Percentiles rank a stretch among this genome's conserved stretches.
These are phyloP conservation scores for Lytechinus variegatus DNA, from an alignment of 35 echinoderm and acorn worm genomes.

Conservation along the genomic window DNA sequence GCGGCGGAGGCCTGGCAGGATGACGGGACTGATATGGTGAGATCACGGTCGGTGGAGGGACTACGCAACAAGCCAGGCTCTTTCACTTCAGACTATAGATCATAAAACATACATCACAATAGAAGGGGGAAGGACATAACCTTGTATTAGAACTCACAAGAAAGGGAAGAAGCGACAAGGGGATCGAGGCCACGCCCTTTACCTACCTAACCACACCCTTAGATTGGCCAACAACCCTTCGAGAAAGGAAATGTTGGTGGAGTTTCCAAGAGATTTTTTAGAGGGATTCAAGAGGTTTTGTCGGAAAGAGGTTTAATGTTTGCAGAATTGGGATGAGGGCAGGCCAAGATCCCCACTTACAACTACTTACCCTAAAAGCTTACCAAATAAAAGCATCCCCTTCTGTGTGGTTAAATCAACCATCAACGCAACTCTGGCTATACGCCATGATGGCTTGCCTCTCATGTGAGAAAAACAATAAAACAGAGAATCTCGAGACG, in stretches of 20 bases:
- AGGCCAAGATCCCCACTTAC: conserved; percentile 15
- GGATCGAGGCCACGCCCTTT: neutral
- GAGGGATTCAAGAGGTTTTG: neutral
- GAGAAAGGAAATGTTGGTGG: neutral
- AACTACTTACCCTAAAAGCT: neutral
- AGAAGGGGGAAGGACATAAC: conserved; percentile 79
- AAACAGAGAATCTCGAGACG: conserved; percentile 16
- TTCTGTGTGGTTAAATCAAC: conserved; percentile 22
- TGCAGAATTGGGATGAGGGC: neutral
- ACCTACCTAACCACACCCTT: neutral
- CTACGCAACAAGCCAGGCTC: conserved; percentile 74
- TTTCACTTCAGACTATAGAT: conserved; percentile 84
- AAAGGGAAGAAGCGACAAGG: neutral
- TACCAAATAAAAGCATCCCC: neutral
- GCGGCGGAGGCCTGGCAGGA: conserved; percentile 73
- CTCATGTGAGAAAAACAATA: neutral
- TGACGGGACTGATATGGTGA: conserved; percentile 65
- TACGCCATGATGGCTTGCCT: neutral
- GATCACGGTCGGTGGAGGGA: conserved; percentile 59
- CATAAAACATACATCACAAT: conserved; percentile 60
- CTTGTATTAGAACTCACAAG: conserved; percentile 58
- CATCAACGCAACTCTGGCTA: conserved; percentile 1
- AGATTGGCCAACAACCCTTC: neutral
- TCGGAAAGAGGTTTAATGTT: neutral
- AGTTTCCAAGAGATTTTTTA: neutral